phyloP scores from a whole-genome alignment of 1,140 invertebrate species.

The Littorina saxatilis region DNA sequence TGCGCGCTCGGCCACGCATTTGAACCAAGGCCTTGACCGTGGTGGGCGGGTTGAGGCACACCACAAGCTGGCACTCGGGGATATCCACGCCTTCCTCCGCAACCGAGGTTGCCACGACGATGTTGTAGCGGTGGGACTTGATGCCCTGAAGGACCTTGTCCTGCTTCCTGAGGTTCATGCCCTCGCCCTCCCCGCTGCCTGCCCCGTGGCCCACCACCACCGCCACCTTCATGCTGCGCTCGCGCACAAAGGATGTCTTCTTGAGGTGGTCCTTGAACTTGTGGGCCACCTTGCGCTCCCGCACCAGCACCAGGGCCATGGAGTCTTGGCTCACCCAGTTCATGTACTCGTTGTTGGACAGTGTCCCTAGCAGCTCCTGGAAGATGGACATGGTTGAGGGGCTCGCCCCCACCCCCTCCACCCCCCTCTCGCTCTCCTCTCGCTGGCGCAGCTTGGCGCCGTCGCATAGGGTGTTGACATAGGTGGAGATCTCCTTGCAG shows the following conservation, averaged over 20 bases:
- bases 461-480: slow-evolving; percentile 11
- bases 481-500: slow-evolving; percentile 28
- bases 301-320: slow-evolving; percentile 67
- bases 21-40: slow-evolving; percentile 70
- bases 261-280: slow-evolving; percentile 51
- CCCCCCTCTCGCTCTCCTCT: not conserved
- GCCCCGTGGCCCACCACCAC: slow-evolving; percentile 62
- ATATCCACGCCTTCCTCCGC: slow-evolving; percentile 73
- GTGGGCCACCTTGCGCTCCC: slow-evolving; percentile 60
- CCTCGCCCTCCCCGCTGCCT: slow-evolving; percentile 47
- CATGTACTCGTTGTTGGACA: slow-evolving; percentile 47
- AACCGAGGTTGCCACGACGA: slow-evolving; percentile 71
- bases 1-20: slow-evolving; percentile 70
- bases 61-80: slow-evolving; percentile 69
- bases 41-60: slow-evolving; percentile 69
- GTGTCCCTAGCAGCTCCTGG: slow-evolving; percentile 46
- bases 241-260: slow-evolving; percentile 43
- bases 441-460: not conserved
- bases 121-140: slow-evolving; percentile 51
- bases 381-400: slow-evolving; percentile 39
- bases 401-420: not conserved
- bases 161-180: slow-evolving; percentile 68
- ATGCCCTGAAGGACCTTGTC: slow-evolving; percentile 61
- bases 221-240: slow-evolving; percentile 49
- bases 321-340: slow-evolving; percentile 43